Percentiles rank a stretch among this genome's conserved stretches.
phyloP scores from a whole-genome alignment of 2,888 invertebrate genomes.

The Ametastegia equiseti region DNA sequence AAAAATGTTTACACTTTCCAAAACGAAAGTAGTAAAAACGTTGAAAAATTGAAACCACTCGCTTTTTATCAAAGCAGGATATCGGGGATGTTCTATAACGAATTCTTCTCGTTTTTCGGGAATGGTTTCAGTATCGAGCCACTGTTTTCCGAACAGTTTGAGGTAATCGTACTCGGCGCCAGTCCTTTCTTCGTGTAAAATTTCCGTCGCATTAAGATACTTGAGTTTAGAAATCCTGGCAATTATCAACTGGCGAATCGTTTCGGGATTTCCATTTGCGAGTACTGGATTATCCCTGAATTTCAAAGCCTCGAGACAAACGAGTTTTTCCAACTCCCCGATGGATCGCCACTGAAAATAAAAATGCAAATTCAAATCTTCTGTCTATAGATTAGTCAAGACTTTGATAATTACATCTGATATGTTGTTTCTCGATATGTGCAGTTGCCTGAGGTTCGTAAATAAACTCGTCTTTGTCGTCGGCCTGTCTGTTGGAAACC shows the following conservation, averaged over 20 bases:
- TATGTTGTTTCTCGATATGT: slow-evolving; percentile 87
- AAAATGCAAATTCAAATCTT: background rate
- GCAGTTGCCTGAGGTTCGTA: slow-evolving; percentile 83
- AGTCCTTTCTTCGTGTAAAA: slow-evolving; percentile 84
- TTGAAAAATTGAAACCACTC: slow-evolving; percentile 68
- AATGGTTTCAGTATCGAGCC: slow-evolving; percentile 80
- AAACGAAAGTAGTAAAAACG: background rate
- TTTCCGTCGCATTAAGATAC: slow-evolving; percentile 85
- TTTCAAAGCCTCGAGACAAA: slow-evolving; percentile 82
- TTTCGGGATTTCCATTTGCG: slow-evolving; percentile 81
- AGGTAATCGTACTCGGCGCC: slow-evolving; percentile 96
- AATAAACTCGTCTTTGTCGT: slow-evolving; percentile 81
- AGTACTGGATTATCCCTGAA: slow-evolving; percentile 85
- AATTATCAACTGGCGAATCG: slow-evolving; percentile 87
- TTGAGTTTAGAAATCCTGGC: slow-evolving; percentile 88
- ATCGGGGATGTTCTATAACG: slow-evolving; percentile 85
- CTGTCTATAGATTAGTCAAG: background rate
- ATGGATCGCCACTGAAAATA: slow-evolving; percentile 85
- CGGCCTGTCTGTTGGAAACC: slow-evolving; percentile 70
- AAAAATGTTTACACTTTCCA: background rate
- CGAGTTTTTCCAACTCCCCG: slow-evolving; percentile 90
- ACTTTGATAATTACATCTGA: slow-evolving; percentile 81
- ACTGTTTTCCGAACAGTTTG: slow-evolving; percentile 87
- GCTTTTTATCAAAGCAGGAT: slow-evolving; percentile 86
- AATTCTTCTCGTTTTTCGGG: slow-evolving; percentile 78